These are phyloP conservation scores for Pissodes strobi DNA, from an alignment of 1,140 invertebrate species.

Conservation along the genomic window DNA sequence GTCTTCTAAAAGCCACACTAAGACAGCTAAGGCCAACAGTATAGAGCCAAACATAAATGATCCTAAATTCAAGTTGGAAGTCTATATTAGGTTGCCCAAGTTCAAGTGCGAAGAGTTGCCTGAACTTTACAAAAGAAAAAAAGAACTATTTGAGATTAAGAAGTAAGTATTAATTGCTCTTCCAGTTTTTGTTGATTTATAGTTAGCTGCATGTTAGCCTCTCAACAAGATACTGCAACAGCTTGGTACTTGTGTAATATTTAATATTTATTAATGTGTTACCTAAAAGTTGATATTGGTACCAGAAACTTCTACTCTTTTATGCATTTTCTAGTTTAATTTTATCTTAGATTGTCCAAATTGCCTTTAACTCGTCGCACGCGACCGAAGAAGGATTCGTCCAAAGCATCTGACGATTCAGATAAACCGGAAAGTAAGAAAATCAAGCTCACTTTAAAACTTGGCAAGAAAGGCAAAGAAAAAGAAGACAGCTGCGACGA, in stretches of 20 bases:
- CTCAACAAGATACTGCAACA: no score
- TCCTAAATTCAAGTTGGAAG: constrained; percentile 35
- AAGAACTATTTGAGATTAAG: constrained; percentile 39
- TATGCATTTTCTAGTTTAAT: no score
- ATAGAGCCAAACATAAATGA: constrained; percentile 14
- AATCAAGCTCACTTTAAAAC: constrained; percentile 21
- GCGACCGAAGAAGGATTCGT: no score
- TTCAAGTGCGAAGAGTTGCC: constrained; percentile 40
- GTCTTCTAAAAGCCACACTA: background rate
- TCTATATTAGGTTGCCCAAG: constrained; percentile 37
- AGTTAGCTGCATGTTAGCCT: no score
- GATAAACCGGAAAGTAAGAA: background rate
- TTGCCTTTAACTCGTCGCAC: background rate
- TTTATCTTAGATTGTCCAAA: background rate
- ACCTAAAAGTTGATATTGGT: no score
- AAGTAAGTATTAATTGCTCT: no score
- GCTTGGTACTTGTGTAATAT: no score
- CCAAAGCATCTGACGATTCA: background rate
- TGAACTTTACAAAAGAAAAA: constrained; percentile 36
- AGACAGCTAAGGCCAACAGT: no score
- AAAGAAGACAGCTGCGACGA: background rate
- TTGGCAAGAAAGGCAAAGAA: constrained; percentile 2
- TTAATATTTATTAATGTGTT: no score
- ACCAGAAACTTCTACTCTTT: no score
- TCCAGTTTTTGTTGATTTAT: no score